Evolutionary conservation across 2,113 vertebrate species (phyloP), one percentile per base, ranked within the genome.

Genomic region (Otocyon megalotis): DNA sequence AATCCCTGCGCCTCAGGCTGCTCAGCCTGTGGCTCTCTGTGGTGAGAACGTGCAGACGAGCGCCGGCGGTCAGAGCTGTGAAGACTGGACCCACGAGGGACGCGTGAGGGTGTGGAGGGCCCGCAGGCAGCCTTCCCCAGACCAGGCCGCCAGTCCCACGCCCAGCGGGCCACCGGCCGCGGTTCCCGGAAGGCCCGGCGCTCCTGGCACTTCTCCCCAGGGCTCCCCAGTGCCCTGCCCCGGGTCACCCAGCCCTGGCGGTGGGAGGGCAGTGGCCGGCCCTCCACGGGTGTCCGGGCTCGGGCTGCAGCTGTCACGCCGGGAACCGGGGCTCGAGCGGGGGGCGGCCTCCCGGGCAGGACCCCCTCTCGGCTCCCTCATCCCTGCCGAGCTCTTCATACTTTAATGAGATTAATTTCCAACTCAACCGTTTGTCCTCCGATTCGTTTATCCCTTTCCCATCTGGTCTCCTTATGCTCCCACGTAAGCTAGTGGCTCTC

Each of bases 391-490:
- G 94, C 76, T 95, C 91, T 97, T 97, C 84, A 56, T 96, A 96
- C 93, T 97, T 90, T 65, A 96, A 96, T 97, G 91, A 96, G 96
- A 97, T 97, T 96, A 92, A 97, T 98, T 98, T 97, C 90, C 94
- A 96, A 90, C 88, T 82, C 94, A 50, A 85, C 92, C 88, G 92
- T 97, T 97, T 95, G 97, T 96, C 95, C 94, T 95, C 67, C 62
- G 24, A 92, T 97, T 92, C 80, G 69, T 90, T 93, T 96, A 88
- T 96, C 97, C 92, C 67, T 89, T 94, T 91, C 85, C 97, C 97
- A 98, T 98, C 96, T 98, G 97, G 93, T 93, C 84, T 87, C 97
- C 98, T 98, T 96, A 88, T 97, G 96, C 60, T 97, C 96, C 88
- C 71, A 48, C 60, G 62, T 53, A 80, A 90, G 93, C 95, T 94